phyloP scores from a whole-genome alignment of 2,113 vertebrate species.

The Oncorhynchus clarkii region DNA sequence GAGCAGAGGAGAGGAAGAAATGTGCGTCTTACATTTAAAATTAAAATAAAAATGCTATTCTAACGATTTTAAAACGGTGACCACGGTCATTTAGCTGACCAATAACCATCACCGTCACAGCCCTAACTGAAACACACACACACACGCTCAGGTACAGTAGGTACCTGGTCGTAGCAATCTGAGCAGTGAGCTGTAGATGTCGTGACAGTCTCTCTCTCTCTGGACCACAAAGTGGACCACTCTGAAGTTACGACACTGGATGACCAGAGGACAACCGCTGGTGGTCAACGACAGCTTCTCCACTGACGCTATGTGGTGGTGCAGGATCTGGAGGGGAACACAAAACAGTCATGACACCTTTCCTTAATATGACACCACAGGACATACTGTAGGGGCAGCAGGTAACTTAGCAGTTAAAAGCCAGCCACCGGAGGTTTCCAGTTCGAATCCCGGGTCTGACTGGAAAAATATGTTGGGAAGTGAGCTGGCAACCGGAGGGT shows the following conservation, averaged over 20 bases:
- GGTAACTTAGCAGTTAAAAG: too few species aligned
- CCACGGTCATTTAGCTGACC: too few species aligned
- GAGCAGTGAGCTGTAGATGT: constrained; percentile 94
- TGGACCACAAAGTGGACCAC: constrained; percentile 92
- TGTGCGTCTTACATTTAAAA: neutral
- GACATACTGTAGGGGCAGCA: neutral
- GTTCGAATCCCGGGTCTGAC: too few species aligned
- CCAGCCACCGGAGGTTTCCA: too few species aligned
- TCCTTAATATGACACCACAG: neutral
- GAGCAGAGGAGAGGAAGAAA: too few species aligned
- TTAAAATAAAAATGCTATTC: neutral
- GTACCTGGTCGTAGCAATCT: constrained; percentile 89
- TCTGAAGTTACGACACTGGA: constrained; percentile 95
- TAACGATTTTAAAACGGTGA: neutral
- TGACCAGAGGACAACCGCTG: constrained; percentile 91
- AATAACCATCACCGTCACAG: too few species aligned
- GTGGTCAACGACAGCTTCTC: constrained; percentile 94
- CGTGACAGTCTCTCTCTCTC: constrained; percentile 93
- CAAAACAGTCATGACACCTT: neutral
- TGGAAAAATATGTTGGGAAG: too few species aligned
- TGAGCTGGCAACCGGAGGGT: too few species aligned
- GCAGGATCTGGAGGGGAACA: constrained; percentile 81
- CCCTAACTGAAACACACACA: neutral
- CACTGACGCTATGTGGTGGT: constrained; percentile 93
- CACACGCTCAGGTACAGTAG: constrained; percentile 14